These are phyloP conservation scores for Eupithecia dodoneata DNA, from an alignment of 2,888 invertebrate species.

Conservation along the genomic window DNA sequence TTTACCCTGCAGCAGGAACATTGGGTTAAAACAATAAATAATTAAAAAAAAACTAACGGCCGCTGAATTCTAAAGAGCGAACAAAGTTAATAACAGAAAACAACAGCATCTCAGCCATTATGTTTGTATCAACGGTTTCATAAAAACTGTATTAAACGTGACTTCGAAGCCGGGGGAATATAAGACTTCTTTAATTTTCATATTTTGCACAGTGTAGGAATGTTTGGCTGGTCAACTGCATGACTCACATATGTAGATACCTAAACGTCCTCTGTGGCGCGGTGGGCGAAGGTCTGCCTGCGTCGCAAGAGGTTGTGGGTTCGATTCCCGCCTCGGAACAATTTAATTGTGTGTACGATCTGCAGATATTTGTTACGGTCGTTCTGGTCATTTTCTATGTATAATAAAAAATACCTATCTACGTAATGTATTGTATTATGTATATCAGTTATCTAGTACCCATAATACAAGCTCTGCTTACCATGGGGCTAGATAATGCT, in stretches of 20 bases:
- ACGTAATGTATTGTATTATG: too few relatives aligned
- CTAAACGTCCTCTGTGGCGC: too few relatives aligned
- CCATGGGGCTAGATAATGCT: too few relatives aligned
- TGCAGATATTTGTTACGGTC: too few relatives aligned
- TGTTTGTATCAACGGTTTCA: slow-evolving; percentile 6
- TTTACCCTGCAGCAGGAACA: not conserved
- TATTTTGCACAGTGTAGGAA: not conserved
- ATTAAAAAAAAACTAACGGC: not conserved
- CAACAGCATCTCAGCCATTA: not conserved
- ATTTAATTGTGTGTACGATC: too few relatives aligned
- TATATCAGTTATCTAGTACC: too few relatives aligned
- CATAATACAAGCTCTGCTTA: too few relatives aligned
- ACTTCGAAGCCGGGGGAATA: slow-evolving; percentile 10
- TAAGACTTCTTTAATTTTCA: slow-evolving; percentile 2
- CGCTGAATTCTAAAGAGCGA: not conserved
- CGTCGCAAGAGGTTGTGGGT: too few relatives aligned
- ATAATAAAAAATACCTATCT: too few relatives aligned
- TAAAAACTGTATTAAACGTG: slow-evolving; percentile 11
- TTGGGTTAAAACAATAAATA: not conserved
- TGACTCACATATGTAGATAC: not conserved
- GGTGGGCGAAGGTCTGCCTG: too few relatives aligned
- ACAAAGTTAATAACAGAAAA: not conserved
- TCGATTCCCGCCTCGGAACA: too few relatives aligned
- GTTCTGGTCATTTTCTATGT: too few relatives aligned
- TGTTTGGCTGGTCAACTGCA: not conserved